Evolutionary conservation across 2,113 vertebrate genomes (phyloP), one percentile per base, ranked within the genome.

Genomic region (Cyprinodon brontotheroides): DNA sequence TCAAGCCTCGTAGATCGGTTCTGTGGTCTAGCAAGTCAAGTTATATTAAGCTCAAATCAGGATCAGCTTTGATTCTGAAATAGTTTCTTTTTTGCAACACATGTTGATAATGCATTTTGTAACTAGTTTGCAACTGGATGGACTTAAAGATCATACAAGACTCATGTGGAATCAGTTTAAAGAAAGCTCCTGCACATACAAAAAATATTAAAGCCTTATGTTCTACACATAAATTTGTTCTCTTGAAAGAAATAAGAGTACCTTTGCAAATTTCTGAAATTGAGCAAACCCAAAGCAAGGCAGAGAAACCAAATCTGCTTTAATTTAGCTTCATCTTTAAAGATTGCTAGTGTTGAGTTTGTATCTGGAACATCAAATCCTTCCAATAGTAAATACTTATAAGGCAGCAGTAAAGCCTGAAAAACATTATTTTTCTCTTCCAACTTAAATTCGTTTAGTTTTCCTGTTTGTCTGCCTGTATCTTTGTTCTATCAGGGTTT

Each of bases 401-500:
- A 29, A 57, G 17, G 50, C 50, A n/a, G 50, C 50, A 57, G 10
- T 57, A 57, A 57, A 57, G 6, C n/a, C 17, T 57, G 50, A 57
- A 57, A n/a, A 57, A 20, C 50, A n/a, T 41, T 4, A 41, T 4
- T 41, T 41, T 45, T 45, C 43, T 66, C 13, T 66, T 66, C 64
- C 29, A 20, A 22, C 50, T n/a, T 8, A 20, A 57, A 57, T n/a
- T 57, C 5, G 17, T 20, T 20, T 20, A 1, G 50, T 3, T n/a
- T 53, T 71, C 10, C 43, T 29, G 3, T 36, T 61, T 3, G 37
- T 22, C 11, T 63, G 0, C 72, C 15, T 68, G 12, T 78, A 37
- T 79, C 22, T 72, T 53, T 37, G 82, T 70, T 90, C 85, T 59
- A 74, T 74, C 89, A 99, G 98, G 98, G 50, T 99, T 99, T 92